Base-by-base conservation (phyloP, 1,140 invertebrate species). In the Samia ricini region DNA sequence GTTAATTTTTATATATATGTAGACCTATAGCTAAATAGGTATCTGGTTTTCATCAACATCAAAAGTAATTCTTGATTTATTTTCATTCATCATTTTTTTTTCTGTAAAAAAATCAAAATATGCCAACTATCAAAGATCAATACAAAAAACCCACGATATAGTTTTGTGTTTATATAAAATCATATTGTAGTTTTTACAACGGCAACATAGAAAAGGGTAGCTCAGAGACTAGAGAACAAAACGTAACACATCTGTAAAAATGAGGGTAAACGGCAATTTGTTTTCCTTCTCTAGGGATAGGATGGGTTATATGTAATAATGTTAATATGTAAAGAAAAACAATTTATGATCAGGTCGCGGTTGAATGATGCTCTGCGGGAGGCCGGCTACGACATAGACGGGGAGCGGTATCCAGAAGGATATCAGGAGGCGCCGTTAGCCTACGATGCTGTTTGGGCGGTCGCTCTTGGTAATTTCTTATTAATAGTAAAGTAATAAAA, bases 401-500 rank as follows among this genome's bases (percentile, higher is more conserved):
- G 95, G 48, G 93, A 95, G 76, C 91, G 95, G 48, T 97, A 95
- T 88, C 97, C 97, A 0, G 96, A 97, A 84, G 99, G 99, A 1
- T 99, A 99, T 88, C 98, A 98, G 81, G 99, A 99, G 91, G 98
- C 99, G 0, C 99, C 99, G 0, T 88, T 99, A 29, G 99, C 99
- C 15, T 99, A 99, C 81, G 99, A 99, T 91, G 99, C 99, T 24
- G 97, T 99, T 48, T 99, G 99, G 99, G 97, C 98, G 20, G 95
- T 99, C 19, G 98, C 98, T 42, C 91, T 99, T 76, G 95, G 95
- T 96, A 91, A 85, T 76, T 77, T 50, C 23, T 21, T 55, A 20
- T 50, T 5, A 21, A 21, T 36, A 18, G 33, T 42, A 36, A 36
- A 15, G n/a, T n/a, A n/a, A n/a, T n/a, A n/a, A n/a, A n/a, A n/a